phyloP scores from a whole-genome alignment of 1,140 invertebrate genomes.

The Microvelia longipes region DNA sequence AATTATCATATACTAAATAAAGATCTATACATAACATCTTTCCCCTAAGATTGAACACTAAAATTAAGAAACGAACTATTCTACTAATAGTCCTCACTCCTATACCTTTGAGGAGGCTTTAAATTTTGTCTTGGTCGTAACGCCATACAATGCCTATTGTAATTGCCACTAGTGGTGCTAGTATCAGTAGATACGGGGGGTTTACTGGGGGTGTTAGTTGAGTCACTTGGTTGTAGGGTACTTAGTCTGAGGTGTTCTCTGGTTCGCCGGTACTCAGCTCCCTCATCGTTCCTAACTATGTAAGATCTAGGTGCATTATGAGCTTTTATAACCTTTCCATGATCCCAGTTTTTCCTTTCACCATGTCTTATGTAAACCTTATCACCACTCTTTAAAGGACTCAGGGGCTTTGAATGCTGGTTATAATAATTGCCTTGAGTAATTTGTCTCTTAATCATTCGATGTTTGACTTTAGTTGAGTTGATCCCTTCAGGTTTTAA shows the following conservation, averaged over 20 bases:
- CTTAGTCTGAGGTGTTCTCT: background rate
- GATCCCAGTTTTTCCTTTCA: background rate
- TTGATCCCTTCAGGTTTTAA: conserved; percentile 2
- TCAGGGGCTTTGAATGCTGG: background rate
- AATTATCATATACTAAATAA: no score
- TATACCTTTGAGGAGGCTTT: background rate
- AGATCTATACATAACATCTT: no score
- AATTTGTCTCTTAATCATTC: background rate
- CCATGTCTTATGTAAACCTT: background rate
- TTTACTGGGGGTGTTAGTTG: no score
- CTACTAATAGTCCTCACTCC: background rate
- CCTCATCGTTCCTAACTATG: background rate
- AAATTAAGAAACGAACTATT: no score
- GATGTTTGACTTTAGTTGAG: background rate
- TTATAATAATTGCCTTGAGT: background rate
- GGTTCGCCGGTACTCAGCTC: background rate
- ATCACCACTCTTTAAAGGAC: background rate
- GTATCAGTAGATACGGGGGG: background rate
- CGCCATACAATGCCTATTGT: background rate
- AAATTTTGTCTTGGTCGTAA: background rate
- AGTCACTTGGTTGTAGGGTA: background rate
- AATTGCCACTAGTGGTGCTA: background rate
- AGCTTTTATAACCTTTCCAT: background rate
- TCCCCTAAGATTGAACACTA: no score
- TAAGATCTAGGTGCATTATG: background rate